Percentiles rank a stretch among this genome's conserved stretches.
Evolutionary conservation across 2,888 invertebrate genomes (phyloP).

Genomic region (Alviniconcha strummeri): DNA sequence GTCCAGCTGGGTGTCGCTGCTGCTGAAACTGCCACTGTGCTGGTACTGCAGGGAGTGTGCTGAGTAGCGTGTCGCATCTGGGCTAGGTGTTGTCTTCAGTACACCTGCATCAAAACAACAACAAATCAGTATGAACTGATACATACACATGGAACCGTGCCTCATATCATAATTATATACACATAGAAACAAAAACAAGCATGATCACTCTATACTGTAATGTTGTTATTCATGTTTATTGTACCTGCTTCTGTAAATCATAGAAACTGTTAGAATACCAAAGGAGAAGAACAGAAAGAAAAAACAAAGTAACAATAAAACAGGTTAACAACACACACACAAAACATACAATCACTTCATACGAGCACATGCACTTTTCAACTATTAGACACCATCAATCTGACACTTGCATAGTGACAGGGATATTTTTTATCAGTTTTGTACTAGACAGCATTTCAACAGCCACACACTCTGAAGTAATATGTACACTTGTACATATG

Average conservation of each 20-base stretch:
- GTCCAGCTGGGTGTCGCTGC: slow-evolving; percentile 48
- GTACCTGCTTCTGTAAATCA: too few species aligned
- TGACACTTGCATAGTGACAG: too few species aligned
- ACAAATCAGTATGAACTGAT: background rate
- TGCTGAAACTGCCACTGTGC: slow-evolving; percentile 44
- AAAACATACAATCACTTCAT: too few species aligned
- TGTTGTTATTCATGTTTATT: background rate
- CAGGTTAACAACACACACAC: background rate
- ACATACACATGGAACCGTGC: background rate
- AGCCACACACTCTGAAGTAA: too few species aligned
- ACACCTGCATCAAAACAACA: slow-evolving; percentile 53
- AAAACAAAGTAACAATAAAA: background rate
- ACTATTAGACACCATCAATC: too few species aligned
- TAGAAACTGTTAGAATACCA: background rate
- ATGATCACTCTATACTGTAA: background rate
- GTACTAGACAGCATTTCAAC: too few species aligned
- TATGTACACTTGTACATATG: too few species aligned
- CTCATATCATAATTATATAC: background rate
- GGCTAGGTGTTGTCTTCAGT: slow-evolving; percentile 64
- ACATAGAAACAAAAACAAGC: background rate
- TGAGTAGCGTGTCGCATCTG: slow-evolving; percentile 57
- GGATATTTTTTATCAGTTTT: too few species aligned
- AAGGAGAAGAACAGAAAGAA: background rate
- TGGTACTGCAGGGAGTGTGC: slow-evolving; percentile 45
- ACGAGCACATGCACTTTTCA: too few species aligned